Conservation (phyloP, 1,140 invertebrate species). For the Hypsibius dujardini region DNA sequence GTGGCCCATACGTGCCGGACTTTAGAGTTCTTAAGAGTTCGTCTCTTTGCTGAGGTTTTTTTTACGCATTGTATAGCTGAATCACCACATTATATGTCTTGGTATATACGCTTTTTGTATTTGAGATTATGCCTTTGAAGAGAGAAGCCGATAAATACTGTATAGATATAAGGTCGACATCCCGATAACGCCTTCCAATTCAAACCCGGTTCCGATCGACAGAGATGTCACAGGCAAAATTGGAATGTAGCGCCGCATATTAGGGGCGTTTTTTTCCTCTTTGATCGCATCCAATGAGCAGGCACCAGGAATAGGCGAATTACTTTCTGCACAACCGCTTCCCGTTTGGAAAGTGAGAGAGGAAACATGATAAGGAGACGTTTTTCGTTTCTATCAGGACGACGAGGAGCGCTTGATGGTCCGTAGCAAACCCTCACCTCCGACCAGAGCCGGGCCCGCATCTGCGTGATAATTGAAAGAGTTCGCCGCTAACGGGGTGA, state of each 20-base stretch:
- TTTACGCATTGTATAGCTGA: neutral
- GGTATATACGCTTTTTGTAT: neutral
- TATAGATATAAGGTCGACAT: neutral
- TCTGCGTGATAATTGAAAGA: no score
- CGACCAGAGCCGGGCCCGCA: neutral
- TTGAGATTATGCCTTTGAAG: neutral
- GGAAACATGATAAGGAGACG: no score
- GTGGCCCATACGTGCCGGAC: neutral
- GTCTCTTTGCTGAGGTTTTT: neutral
- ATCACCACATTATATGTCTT: neutral
- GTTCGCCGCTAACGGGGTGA: neutral
- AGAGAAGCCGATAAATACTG: neutral
- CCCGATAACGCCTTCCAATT: no score
- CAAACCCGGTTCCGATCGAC: neutral
- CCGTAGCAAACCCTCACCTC: slow-evolving; percentile 13
- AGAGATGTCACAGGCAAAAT: neutral
- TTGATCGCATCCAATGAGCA: no score
- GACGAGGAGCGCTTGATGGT: neutral
- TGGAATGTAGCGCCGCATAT: neutral
- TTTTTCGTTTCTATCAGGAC: no score
- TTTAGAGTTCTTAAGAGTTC: neutral
- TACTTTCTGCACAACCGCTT: no score
- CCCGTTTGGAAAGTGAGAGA: no score
- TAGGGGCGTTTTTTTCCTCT: no score
- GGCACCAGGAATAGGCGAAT: no score